Evolutionary conservation across 2,797 vertebrate species (phyloP).

Genomic region (Ciconia nigra): DNA sequence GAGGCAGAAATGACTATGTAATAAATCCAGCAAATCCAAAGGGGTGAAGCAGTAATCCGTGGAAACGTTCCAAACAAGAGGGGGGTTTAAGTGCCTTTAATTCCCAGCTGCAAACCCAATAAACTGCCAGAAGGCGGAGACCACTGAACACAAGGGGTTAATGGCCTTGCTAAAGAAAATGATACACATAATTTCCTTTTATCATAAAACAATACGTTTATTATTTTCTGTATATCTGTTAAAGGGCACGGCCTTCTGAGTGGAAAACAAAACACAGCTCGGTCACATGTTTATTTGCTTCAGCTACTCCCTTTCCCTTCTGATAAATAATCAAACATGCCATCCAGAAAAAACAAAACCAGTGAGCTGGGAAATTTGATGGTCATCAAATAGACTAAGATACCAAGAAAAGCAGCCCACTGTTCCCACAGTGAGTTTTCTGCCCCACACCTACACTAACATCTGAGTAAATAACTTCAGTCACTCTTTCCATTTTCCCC

Average conservation of each 20-base stretch:
- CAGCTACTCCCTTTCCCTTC: conserved; percentile 93
- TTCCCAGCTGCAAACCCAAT: conserved; percentile 54
- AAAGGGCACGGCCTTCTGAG: conserved; percentile 89
- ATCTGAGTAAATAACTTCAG: conserved; percentile 96
- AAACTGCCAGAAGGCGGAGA: conserved; percentile 42
- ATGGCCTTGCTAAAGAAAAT: conserved; percentile 57
- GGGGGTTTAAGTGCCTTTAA: conserved; percentile 26
- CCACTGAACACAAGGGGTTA: conserved; percentile 65
- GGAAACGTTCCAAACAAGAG: conserved; percentile 48
- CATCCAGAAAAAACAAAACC: conserved; percentile 97
- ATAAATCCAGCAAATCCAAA: conserved; percentile 52
- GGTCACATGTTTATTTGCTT: conserved; percentile 95
- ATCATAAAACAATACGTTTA: conserved; percentile 86
- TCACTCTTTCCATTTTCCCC: conserved; percentile 95
- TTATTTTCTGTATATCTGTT: conserved; percentile 86
- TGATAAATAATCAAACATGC: conserved; percentile 98
- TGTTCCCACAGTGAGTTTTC: conserved; percentile 89
- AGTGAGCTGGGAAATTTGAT: conserved; percentile 84
- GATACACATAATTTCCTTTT: conserved; percentile 78
- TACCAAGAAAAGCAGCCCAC: conserved; percentile 91
- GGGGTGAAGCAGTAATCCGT: conserved; percentile 26
- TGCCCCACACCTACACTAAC: conserved; percentile 96
- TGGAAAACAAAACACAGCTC: conserved; percentile 93
- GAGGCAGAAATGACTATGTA: not conserved
- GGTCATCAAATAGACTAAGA: conserved; percentile 88